Conservation (phyloP, 2,888 invertebrate genomes). For the Apomyelois bistriatella region DNA sequence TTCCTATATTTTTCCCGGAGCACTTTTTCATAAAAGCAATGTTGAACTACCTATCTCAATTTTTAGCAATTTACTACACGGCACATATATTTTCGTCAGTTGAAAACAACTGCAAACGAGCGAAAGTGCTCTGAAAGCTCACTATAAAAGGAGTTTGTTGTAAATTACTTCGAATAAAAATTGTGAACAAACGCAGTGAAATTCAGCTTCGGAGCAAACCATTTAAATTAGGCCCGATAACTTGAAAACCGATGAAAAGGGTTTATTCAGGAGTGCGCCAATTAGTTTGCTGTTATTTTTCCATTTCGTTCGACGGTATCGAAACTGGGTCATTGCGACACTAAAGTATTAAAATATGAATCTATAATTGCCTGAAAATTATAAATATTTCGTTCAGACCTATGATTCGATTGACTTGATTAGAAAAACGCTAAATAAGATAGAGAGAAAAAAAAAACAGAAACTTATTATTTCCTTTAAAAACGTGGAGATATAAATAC, state of each 20-base stretch:
- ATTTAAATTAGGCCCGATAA: constrained; percentile 76
- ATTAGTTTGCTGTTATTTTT: constrained; percentile 79
- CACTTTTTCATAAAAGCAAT: constrained; percentile 10
- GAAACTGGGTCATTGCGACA: constrained; percentile 59
- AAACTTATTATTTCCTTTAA: too few species aligned
- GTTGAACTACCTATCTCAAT: constrained; percentile 6
- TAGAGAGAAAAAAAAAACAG: too few species aligned
- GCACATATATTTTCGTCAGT: constrained; percentile 4
- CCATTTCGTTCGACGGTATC: constrained; percentile 55
- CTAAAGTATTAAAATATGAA: neutral
- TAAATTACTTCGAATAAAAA: constrained; percentile 43
- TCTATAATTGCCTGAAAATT: neutral
- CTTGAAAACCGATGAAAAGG: constrained; percentile 73
- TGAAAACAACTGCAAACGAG: constrained; percentile 14
- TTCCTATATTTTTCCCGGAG: neutral
- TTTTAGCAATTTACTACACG: constrained; percentile 6
- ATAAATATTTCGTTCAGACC: too few species aligned
- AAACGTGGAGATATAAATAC: neutral
- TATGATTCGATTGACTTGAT: too few species aligned
- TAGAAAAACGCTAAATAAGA: too few species aligned
- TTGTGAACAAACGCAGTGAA: constrained; percentile 50
- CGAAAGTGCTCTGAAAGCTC: constrained; percentile 13
- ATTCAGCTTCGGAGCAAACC: constrained; percentile 64
- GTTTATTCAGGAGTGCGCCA: constrained; percentile 72
- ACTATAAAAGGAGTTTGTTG: constrained; percentile 24